Evolutionary conservation across 2,888 invertebrate genomes (phyloP).

Genomic region (Lasioglossum figueresi): DNA sequence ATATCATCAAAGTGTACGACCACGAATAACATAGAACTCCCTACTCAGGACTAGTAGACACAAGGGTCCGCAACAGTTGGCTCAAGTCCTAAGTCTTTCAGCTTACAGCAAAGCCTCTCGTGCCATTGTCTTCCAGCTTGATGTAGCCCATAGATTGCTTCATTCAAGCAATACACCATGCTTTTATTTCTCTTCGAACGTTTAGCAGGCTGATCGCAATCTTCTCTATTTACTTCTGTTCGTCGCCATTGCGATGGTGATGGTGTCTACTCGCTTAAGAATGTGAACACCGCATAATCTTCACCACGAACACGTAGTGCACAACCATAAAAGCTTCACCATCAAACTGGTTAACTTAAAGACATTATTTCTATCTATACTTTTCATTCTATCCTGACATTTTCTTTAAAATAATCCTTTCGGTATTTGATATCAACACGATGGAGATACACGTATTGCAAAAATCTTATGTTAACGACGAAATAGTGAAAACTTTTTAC

Average conservation of each 20-base stretch:
- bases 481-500: background rate
- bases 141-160: constrained; percentile 13
- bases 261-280: background rate
- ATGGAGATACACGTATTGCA: background rate
- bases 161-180: background rate
- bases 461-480: background rate
- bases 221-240: background rate
- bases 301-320: background rate
- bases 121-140: constrained; percentile 14
- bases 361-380: background rate
- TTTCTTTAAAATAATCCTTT: background rate
- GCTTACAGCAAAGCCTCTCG: constrained; percentile 9
- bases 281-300: background rate
- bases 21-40: background rate
- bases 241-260: background rate
- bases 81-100: constrained; percentile 14
- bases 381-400: too few relatives aligned
- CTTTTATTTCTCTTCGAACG: constrained; percentile 9
- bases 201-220: constrained; percentile 4
- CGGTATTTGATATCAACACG: background rate
- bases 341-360: background rate
- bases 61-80: constrained; percentile 18
- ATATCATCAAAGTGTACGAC: background rate
- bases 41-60: background rate
- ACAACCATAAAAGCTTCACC: background rate